Conservation (phyloP, 1,140 invertebrate species). For the Oreohelix idahoensis region DNA sequence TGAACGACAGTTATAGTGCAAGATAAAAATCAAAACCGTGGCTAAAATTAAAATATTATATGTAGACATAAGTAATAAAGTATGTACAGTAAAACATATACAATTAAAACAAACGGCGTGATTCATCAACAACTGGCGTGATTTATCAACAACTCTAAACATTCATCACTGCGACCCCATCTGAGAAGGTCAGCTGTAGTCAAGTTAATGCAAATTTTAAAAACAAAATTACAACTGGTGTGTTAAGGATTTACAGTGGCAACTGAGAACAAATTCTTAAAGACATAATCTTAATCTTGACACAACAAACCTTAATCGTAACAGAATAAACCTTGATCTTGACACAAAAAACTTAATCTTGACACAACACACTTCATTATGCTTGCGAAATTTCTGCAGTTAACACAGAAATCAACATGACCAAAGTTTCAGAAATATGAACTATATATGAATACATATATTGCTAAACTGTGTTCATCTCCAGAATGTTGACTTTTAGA, state of each 20-base stretch:
- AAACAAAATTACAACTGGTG: background rate
- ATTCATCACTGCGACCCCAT: background rate
- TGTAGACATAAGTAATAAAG: background rate
- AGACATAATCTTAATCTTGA: background rate
- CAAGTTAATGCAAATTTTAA: background rate
- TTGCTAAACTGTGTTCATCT: background rate
- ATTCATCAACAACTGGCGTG: background rate
- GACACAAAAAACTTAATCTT: background rate
- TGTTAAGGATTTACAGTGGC: background rate
- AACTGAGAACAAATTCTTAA: background rate
- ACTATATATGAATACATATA: background rate
- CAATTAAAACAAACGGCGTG: background rate
- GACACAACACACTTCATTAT: background rate
- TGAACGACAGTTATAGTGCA: background rate
- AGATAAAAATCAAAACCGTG: background rate
- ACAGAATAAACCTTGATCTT: too few relatives aligned
- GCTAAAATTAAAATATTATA: background rate
- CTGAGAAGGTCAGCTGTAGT: background rate
- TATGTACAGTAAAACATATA: background rate
- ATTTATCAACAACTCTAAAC: background rate
- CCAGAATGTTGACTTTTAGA: background rate
- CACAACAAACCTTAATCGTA: background rate
- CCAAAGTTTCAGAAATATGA: background rate
- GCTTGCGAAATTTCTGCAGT: background rate
- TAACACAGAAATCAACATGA: background rate